Evolutionary conservation across 2,888 invertebrate species (phyloP), one percentile per base, ranked within the genome.

Genomic region (Nymphalis c-album): DNA sequence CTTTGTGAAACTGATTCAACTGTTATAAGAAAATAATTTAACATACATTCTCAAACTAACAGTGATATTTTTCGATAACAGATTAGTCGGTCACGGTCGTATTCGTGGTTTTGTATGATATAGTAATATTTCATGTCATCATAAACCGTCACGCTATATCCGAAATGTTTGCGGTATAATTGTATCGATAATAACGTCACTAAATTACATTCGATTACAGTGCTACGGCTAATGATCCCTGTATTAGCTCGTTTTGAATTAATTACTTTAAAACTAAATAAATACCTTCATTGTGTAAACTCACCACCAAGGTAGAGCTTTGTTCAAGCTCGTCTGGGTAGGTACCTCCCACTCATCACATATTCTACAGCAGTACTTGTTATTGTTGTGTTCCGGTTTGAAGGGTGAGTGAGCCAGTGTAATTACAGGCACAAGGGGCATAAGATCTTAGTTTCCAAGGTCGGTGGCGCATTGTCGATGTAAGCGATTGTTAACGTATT

Each of bases 151-250:
- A 63, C 67, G 67, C 59, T 48, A 67, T 59, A 63, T 63, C 18
- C 50, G 45, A 67, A 66, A 62, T 45, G 48, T 62, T 67, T 50
- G 67, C 45, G 63, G 46, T 63, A 31, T 63, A 67, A 67, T 53
- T 51, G 51, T 58, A 60, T 53, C 67, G 53, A 63, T 67, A n/a
- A 26, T 18, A 67, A 46, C 46, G 47, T 46, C 46, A 51, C 63
- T 63, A 67, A 63, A 67, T 63, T 63, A 63, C 59, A 59, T 63
- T 67, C 60, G 63, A 67, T 67, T 55, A 53, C 63, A 60, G 53
- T 57, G 60, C 60, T 26, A 50, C 35, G 63, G 58, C 63, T 67
- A 67, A 67, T 59, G 68, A 68, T 57, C 63, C 68, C 47, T 61
- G 31, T n/a, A 59, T 46, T 45, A 55, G 60, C 60, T 60, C 40